phyloP scores from a whole-genome alignment of 92 coral and sea anemone species.

The Montipora capitata region DNA sequence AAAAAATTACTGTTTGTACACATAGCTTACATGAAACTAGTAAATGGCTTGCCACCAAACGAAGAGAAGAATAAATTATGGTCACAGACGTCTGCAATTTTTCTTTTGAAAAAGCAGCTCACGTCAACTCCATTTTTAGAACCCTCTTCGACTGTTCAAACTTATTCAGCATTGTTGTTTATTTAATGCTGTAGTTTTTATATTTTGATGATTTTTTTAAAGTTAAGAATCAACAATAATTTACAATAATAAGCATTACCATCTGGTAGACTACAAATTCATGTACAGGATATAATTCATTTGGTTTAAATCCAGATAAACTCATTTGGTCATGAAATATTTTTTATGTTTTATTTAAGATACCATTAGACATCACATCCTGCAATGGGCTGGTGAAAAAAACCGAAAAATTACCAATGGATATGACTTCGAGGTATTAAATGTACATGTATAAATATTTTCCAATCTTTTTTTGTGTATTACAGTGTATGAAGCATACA shows the following conservation, averaged over 20 bases:
- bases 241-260: background rate
- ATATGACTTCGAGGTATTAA: constrained; percentile 70
- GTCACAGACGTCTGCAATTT: no score
- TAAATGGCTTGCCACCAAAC: no score
- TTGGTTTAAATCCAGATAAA: no score
- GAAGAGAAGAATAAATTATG: no score
- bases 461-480: background rate
- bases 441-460: background rate
- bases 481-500: constrained; percentile 2
- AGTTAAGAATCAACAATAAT: background rate
- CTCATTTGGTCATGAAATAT: background rate
- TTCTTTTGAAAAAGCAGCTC: no score
- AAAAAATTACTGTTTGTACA: no score
- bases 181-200: background rate
- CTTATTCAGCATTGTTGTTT: background rate
- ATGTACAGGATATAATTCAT: background rate
- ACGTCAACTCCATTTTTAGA: no score
- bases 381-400: constrained; percentile 68
- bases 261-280: background rate
- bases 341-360: constrained; percentile 33
- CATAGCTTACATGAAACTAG: no score
- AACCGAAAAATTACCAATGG: constrained; percentile 61
- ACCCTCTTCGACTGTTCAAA: background rate
- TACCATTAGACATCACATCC: constrained; percentile 60
- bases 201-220: background rate